These are phyloP conservation scores for Tor tambroides DNA, from an alignment of 2,113 vertebrate species.

Conservation along the genomic window DNA sequence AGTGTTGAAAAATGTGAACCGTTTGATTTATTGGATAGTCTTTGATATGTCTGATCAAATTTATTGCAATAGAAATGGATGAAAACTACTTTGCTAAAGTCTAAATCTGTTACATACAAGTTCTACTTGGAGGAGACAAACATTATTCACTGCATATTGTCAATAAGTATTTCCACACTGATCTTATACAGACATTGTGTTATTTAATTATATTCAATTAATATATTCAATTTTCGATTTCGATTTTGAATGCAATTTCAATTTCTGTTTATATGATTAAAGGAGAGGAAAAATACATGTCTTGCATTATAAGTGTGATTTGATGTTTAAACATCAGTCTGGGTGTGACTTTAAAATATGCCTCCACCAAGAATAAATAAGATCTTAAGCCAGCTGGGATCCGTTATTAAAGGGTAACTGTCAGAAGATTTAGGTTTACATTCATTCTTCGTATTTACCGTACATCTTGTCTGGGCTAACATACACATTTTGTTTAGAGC, in stretches of 20 bases:
- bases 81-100: too few species aligned
- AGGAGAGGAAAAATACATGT: neutral
- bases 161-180: too few species aligned
- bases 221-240: too few species aligned
- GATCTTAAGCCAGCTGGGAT: conserved; percentile 59
- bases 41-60: neutral
- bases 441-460: conserved; percentile 64
- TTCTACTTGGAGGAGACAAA: neutral
- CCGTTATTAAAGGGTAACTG: conserved; percentile 63
- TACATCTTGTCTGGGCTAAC: conserved; percentile 62
- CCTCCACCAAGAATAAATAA: conserved; percentile 58
- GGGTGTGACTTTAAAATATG: conserved; percentile 47
- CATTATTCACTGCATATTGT: neutral
- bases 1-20: neutral
- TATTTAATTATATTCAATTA: too few species aligned
- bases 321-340: conserved; percentile 20
- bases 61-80: too few species aligned
- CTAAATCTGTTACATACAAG: neutral
- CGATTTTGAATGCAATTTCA: neutral
- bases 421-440: conserved; percentile 63
- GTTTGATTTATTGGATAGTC: neutral
- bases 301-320: neutral
- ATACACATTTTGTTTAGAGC: conserved; percentile 56
- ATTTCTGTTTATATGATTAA: neutral
- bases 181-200: too few species aligned